Evolutionary conservation across 2,797 vertebrate genomes (phyloP).

Genomic region (Macrochelys suwanniensis): DNA sequence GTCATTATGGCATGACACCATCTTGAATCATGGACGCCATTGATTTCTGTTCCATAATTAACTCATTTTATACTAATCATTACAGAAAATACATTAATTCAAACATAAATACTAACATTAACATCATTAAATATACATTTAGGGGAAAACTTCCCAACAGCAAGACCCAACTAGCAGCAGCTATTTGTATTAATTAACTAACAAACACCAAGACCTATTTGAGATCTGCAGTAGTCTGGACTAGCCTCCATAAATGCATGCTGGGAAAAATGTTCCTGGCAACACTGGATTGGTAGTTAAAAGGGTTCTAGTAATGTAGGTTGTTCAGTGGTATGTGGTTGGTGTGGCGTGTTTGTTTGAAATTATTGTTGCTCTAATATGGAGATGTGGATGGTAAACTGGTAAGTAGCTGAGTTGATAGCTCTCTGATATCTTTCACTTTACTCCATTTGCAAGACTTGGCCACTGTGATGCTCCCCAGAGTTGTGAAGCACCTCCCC

Average conservation of each 20-base stretch:
- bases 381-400: neutral
- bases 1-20: no score
- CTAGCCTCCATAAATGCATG: neutral
- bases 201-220: neutral
- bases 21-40: no score
- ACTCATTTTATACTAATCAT: no score
- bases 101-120: no score
- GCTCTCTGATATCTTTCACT: neutral
- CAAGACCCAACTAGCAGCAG: neutral
- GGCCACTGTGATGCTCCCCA: neutral
- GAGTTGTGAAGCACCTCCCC: neutral
- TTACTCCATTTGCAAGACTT: neutral
- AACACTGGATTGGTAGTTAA: neutral
- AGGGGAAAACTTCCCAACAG: no score
- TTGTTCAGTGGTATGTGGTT: accelerated
- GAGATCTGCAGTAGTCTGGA: accelerated
- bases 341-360: neutral
- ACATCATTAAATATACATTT: no score
- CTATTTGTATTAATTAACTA: neutral
- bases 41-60: no score
- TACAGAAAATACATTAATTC: no score
- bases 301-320: neutral
- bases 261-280: neutral
- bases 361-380: neutral
- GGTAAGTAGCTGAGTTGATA: neutral